Percentiles rank a stretch among this genome's conserved stretches.
phyloP scores from a whole-genome alignment of 2,888 invertebrate species.

The Cyclophora punctaria region DNA sequence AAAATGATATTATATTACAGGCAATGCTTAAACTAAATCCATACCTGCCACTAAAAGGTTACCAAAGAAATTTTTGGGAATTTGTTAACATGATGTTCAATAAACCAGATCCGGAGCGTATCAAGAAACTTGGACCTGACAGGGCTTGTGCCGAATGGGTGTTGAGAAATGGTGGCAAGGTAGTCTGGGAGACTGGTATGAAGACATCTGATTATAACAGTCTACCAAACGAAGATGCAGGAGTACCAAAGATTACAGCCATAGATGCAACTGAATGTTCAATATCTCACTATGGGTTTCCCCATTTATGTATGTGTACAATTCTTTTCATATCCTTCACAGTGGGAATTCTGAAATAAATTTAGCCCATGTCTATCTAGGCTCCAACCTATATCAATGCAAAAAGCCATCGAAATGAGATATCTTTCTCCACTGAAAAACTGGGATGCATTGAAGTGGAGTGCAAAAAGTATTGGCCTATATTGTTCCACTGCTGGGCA shows the following conservation, averaged over 20 bases:
- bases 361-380: no score
- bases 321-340: no score
- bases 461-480: no score
- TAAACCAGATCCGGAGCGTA: conserved; percentile 79
- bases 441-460: no score
- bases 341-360: no score
- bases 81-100: conserved; percentile 79
- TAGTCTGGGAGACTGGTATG: conserved; percentile 80
- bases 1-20: conserved; percentile 4
- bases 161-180: conserved; percentile 89
- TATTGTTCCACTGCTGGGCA: no score
- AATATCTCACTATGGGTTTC: conserved; percentile 89
- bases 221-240: conserved; percentile 75
- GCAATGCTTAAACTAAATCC: conserved; percentile 10
- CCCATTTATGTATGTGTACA: conserved; percentile 79
- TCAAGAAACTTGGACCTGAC: conserved; percentile 87
- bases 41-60: conserved; percentile 26
- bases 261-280: conserved; percentile 88
- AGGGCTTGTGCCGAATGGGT: conserved; percentile 97
- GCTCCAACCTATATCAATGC: no score
- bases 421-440: no score
- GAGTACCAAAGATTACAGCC: conserved; percentile 72
- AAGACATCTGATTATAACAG: conserved; percentile 82
- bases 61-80: conserved; percentile 59
- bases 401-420: no score